Percentiles rank a stretch among this genome's conserved stretches.
phyloP scores from a whole-genome alignment of 92 coral and sea anemone species.

The Porites cylindrica region DNA sequence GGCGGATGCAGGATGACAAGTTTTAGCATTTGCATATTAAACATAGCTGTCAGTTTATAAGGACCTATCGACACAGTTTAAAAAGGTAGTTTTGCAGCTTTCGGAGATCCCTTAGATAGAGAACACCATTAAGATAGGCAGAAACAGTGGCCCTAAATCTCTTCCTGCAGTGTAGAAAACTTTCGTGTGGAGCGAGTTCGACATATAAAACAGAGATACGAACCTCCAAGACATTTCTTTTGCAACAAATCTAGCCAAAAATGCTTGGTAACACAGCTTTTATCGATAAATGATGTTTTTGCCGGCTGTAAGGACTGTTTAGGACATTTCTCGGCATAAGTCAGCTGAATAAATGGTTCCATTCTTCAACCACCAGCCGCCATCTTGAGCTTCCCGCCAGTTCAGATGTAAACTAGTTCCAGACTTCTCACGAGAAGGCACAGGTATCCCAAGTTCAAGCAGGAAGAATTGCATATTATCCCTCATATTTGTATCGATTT shows the following conservation, averaged over 20 bases:
- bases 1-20: too few relatives aligned
- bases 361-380: slow-evolving; percentile 63
- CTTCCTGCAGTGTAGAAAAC: too few relatives aligned
- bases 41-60: too few relatives aligned
- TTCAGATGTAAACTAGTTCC: background rate
- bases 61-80: too few relatives aligned
- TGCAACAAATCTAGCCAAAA: slow-evolving; percentile 79
- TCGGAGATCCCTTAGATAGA: too few relatives aligned
- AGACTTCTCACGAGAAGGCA: slow-evolving; percentile 6
- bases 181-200: too few relatives aligned
- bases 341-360: slow-evolving; percentile 75
- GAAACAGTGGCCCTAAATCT: too few relatives aligned
- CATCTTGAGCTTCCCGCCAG: slow-evolving; percentile 85
- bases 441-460: background rate
- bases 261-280: slow-evolving; percentile 59
- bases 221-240: slow-evolving; percentile 91
- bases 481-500: too few relatives aligned
- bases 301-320: slow-evolving; percentile 27
- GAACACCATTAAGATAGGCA: too few relatives aligned
- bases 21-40: too few relatives aligned
- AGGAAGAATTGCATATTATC: too few relatives aligned
- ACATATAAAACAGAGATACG: background rate
- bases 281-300: slow-evolving; percentile 68
- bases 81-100: too few relatives aligned
- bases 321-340: slow-evolving; percentile 77